phyloP scores from a whole-genome alignment of 2,888 invertebrate genomes.

The Yponomeuta plumbellus region DNA sequence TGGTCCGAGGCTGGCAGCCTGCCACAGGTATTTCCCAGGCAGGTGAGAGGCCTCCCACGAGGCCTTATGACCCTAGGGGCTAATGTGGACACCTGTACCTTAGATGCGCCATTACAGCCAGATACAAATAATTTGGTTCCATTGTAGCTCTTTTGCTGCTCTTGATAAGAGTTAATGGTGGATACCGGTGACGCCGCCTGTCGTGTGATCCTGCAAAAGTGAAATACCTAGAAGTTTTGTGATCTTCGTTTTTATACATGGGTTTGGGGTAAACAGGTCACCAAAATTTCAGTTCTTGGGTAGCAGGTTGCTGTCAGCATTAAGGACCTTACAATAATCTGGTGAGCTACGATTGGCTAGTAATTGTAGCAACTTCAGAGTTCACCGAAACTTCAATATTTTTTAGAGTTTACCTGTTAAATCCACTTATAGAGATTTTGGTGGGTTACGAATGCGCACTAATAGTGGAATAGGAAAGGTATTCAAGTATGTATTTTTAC shows the following conservation, averaged over 20 bases:
- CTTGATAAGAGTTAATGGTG: neutral
- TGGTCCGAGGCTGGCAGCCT: slow-evolving; percentile 74
- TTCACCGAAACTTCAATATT: no score
- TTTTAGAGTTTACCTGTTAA: no score
- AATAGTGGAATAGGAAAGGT: no score
- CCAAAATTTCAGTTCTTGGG: neutral
- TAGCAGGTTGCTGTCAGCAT: neutral
- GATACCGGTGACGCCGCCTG: neutral
- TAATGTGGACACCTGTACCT: slow-evolving; percentile 9
- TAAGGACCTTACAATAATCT: neutral
- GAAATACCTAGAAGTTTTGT: neutral
- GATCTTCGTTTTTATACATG: neutral
- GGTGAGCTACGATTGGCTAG: neutral
- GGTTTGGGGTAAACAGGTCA: neutral
- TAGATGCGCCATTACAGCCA: neutral
- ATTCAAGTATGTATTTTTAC: no score
- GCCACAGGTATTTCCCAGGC: slow-evolving; percentile 74
- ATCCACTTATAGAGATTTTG: no score
- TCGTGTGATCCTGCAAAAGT: neutral
- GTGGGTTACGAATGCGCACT: no score
- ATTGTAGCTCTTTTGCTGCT: neutral
- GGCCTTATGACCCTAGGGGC: slow-evolving; percentile 43
- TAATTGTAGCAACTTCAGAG: no score
- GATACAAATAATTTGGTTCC: neutral
- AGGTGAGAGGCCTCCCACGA: slow-evolving; percentile 53